Base-by-base conservation (phyloP, 2,888 invertebrate genomes). In the Parasteatoda lunata region DNA sequence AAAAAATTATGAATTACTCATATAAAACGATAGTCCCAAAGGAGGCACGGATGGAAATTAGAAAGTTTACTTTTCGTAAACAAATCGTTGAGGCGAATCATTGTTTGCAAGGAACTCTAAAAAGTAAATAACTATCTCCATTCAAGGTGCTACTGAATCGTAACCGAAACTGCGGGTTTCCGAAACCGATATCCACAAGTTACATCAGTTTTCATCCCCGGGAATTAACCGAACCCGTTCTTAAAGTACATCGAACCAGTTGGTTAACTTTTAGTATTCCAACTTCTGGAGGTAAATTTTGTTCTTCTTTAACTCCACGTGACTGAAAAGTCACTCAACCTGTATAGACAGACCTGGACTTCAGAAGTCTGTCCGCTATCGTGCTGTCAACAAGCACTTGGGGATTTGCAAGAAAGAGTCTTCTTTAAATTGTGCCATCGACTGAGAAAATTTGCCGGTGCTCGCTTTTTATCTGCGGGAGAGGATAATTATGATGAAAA, bases 271-370 rank as follows among this genome's bases (percentile, higher is more conserved):
- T 84, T 84, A 68, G 9, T 83, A 51, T 66, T 45, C 51, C 59
- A 66, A 82, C 68, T 75, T 82, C 68, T 75, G 66, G 73, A 51
- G 7, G 83, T 72, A 48, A 68, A 64, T 77, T 83, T 76, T 77
- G 52, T 45, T 72, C 71, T 66, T 77, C 8, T 64, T 52, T 13
- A 45, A 52, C 49, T 13, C 81, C 83, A 84, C 84, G 84, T 84
- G 84, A 84, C 84, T 77, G 68, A n/a, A 80, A 84, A 84, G 77
- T 68, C 84, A 84, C 84, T 84, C 84, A 84, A 84, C 84, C 84
- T 73, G 84, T 78, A 68, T 83, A 54, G 70, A 72, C 59, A 68
- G 70, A 48, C 59, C 49, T 68, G 52, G 73, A 76, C 76, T n/a
- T 69, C 73, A 82, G 82, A 76, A 82, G 71, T 78, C 68, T 77